Conservation (phyloP, 2,888 invertebrate genomes). For the Villa cingulata region DNA sequence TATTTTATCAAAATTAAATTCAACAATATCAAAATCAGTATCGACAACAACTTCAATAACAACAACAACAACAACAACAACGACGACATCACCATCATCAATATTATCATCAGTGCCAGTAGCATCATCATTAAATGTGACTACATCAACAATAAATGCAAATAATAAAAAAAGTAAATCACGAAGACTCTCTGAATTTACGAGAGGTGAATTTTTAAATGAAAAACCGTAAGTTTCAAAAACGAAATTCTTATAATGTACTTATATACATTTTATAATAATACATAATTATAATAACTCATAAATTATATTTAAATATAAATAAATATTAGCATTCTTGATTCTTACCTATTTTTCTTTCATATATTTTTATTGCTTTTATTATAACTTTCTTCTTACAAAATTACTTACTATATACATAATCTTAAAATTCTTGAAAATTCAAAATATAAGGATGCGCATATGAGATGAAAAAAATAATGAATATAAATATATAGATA, state of each 20-base stretch:
- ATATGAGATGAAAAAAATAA: too few species aligned
- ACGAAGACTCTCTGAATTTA: constrained; percentile 37
- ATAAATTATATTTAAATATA: too few species aligned
- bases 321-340: too few species aligned
- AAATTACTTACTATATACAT: too few species aligned
- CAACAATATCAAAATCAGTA: constrained; percentile 8
- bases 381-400: too few species aligned
- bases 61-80: constrained; percentile 4
- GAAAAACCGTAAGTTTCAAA: constrained; percentile 38
- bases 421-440: too few species aligned
- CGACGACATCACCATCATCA: constrained; percentile 7
- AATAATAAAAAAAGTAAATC: constrained; percentile 22
- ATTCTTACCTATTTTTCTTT: too few species aligned
- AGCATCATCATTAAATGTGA: constrained; percentile 5
- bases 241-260: constrained; percentile 8
- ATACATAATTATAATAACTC: too few species aligned
- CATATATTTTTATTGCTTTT: too few species aligned
- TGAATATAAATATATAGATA: too few species aligned
- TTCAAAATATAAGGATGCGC: too few species aligned
- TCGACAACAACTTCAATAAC: constrained; percentile 5
- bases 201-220: constrained; percentile 39
- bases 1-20: constrained; percentile 8
- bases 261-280: too few species aligned
- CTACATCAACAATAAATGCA: not conserved
- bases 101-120: constrained; percentile 5